These are phyloP conservation scores for Amblyteles armatorius DNA, from an alignment of 2,888 invertebrate genomes.

Conservation along the genomic window DNA sequence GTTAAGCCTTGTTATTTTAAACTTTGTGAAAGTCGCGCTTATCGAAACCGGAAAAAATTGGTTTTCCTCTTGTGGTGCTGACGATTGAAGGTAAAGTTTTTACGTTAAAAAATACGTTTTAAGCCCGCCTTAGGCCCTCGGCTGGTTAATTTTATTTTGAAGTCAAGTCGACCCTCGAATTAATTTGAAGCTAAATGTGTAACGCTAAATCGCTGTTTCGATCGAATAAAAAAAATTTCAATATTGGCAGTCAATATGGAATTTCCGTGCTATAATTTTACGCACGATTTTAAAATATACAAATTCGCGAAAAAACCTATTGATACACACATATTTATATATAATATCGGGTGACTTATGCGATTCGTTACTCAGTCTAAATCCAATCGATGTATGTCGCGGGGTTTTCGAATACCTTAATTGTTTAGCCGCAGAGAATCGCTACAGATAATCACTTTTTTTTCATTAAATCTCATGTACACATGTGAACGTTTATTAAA, in stretches of 20 bases:
- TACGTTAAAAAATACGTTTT: constrained; percentile 23
- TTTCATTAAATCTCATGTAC: constrained; percentile 3
- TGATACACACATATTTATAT: constrained; percentile 27
- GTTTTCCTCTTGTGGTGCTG: constrained; percentile 27
- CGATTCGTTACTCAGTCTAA: constrained; percentile 55
- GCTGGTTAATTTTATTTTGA: constrained; percentile 17
- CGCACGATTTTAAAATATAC: constrained; percentile 23
- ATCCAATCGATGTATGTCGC: constrained; percentile 60
- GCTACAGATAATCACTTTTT: not conserved
- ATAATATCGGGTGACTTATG: constrained; percentile 23
- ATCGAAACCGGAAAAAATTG: constrained; percentile 1
- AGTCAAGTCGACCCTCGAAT: constrained; percentile 20
- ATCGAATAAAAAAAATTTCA: constrained; percentile 8
- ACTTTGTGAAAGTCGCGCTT: not conserved
- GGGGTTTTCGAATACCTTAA: constrained; percentile 34
- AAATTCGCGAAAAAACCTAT: constrained; percentile 25
- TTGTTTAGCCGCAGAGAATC: constrained; percentile 1
- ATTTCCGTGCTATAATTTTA: constrained; percentile 13
- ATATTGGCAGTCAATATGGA: constrained; percentile 56
- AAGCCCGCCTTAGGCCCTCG: constrained; percentile 30
- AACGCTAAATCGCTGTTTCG: constrained; percentile 13
- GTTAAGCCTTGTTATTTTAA: constrained; percentile 1
- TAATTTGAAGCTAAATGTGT: constrained; percentile 3
- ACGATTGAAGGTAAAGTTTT: constrained; percentile 21
- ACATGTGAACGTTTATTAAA: not conserved